A percentile compares a stretch with the other conserved stretches of the same genome.
Conservation (phyloP, 2,797 vertebrate genomes). For the Chrosomus eos region DNA sequence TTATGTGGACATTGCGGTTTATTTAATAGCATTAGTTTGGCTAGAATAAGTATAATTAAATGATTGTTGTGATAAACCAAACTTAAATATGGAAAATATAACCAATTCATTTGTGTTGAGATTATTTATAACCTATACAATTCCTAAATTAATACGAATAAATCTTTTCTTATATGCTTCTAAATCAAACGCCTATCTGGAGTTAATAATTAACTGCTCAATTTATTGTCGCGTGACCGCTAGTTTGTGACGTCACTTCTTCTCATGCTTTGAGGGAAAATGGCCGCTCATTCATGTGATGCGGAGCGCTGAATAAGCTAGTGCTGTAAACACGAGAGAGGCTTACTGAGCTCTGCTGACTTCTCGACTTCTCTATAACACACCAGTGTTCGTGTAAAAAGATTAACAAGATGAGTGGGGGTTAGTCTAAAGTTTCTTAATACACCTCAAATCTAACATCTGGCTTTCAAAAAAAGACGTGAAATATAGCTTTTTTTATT, state of each 20-base stretch:
- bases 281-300: constrained; percentile 69
- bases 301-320: constrained; percentile 68
- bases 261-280: constrained; percentile 66
- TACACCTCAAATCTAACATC: not conserved
- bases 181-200: not conserved
- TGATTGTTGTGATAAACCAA: not conserved
- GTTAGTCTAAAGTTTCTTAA: too few species aligned
- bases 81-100: not conserved
- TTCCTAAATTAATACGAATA: too few species aligned
- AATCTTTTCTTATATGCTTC: not conserved
- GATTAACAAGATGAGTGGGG: not conserved
- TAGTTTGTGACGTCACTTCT: constrained; percentile 31
- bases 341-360: constrained; percentile 11
- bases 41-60: not conserved
- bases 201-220: not conserved
- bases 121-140: too few species aligned
- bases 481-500: not conserved
- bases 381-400: not conserved
- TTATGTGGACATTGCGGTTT: not conserved
- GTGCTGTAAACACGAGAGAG: constrained; percentile 54
- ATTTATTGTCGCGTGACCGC: not conserved
- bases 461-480: not conserved
- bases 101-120: not conserved
- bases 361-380: not conserved
- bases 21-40: not conserved